These are phyloP conservation scores for Kryptolebias ocellatus DNA, from an alignment of 2,797 vertebrate genomes.

Conservation along the genomic window DNA sequence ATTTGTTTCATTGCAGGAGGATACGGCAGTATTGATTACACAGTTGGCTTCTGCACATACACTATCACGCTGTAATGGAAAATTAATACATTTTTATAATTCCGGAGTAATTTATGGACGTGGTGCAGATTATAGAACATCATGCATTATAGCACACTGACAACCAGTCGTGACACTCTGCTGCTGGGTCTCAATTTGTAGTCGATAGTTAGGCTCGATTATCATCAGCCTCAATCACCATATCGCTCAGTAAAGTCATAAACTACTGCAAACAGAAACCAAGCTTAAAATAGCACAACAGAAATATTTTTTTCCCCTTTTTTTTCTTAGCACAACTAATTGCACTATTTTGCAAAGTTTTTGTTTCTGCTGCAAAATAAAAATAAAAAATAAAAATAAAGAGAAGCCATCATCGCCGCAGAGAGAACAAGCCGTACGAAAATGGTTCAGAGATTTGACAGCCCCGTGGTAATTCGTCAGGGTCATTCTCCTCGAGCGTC, in stretches of 20 bases:
- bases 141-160: background rate
- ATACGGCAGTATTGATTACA: slow-evolving; percentile 40
- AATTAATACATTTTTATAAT: slow-evolving; percentile 14
- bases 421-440: slow-evolving; percentile 48
- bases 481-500: slow-evolving; percentile 57
- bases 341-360: slow-evolving; percentile 45
- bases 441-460: slow-evolving; percentile 60
- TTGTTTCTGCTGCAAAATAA: slow-evolving; percentile 29
- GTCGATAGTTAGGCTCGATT: slow-evolving; percentile 7
- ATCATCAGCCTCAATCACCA: slow-evolving; percentile 10
- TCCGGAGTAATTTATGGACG: slow-evolving; percentile 12
- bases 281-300: slow-evolving; percentile 21
- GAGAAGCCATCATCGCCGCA: slow-evolving; percentile 28
- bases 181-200: slow-evolving; percentile 9
- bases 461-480: slow-evolving; percentile 66
- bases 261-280: slow-evolving; percentile 9
- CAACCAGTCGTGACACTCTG: background rate
- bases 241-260: slow-evolving; percentile 24
- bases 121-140: slow-evolving; percentile 9
- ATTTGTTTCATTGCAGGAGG: slow-evolving; percentile 29
- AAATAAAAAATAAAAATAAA: slow-evolving; percentile 6
- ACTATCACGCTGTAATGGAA: slow-evolving; percentile 37
- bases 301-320: background rate
- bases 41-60: slow-evolving; percentile 42
- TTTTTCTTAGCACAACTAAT: slow-evolving; percentile 29